These are phyloP conservation scores for Pelmatolapia mariae DNA, from an alignment of 2,113 vertebrate species.

Conservation along the genomic window DNA sequence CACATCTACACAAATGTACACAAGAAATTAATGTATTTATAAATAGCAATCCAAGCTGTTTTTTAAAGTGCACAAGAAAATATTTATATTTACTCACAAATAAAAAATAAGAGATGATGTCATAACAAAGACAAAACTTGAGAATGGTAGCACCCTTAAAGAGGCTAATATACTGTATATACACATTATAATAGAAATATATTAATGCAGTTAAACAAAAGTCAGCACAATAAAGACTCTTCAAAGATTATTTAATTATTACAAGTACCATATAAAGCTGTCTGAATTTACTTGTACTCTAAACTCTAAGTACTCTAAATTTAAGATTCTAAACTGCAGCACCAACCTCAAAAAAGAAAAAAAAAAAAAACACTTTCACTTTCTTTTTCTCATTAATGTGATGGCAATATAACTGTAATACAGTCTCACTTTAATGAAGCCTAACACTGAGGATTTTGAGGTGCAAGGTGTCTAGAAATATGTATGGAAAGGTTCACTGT, in stretches of 20 bases:
- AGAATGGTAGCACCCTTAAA: not conserved
- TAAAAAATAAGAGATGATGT: not conserved
- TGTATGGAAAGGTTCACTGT: not conserved
- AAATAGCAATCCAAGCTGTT: not conserved
- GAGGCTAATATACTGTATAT: not conserved
- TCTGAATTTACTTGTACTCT: not conserved
- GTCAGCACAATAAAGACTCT: not conserved
- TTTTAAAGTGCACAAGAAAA: not conserved
- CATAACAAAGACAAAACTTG: not conserved
- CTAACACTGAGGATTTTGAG: not conserved
- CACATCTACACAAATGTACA: constrained; percentile 77
- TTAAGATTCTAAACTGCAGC: not conserved
- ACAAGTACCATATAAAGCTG: not conserved
- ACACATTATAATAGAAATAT: not conserved
- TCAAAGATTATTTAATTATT: not conserved
- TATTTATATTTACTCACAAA: not conserved
- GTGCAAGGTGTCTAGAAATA: not conserved
- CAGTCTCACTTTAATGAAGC: not conserved
- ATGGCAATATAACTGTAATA: not conserved
- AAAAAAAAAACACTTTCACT: not conserved
- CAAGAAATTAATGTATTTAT: not conserved
- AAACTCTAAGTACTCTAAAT: accelerated
- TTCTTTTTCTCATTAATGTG: not conserved
- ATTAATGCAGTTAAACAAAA: not conserved
- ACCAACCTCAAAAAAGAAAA: not conserved